Percentiles rank a stretch among this genome's conserved stretches.
phyloP scores from a whole-genome alignment of 1,140 invertebrate species.

The Zaprionus inermis region DNA sequence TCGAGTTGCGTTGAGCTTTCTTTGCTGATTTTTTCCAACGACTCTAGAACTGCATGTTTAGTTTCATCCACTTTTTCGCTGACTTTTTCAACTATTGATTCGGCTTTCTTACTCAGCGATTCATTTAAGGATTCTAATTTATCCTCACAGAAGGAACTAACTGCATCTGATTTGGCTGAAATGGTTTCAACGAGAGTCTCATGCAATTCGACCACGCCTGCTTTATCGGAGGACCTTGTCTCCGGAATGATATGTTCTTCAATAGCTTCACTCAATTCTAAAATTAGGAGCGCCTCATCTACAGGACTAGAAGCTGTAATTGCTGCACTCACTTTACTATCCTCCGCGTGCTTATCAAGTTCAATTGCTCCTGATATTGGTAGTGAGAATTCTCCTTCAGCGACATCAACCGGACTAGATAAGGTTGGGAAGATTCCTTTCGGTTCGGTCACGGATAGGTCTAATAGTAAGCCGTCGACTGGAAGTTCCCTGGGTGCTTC shows the following conservation, averaged over 20 bases:
- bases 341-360: slow-evolving; percentile 51
- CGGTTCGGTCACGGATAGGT: slow-evolving; percentile 19
- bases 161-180: slow-evolving; percentile 25
- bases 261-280: slow-evolving; percentile 22
- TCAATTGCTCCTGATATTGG: slow-evolving; percentile 1
- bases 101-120: slow-evolving; percentile 18
- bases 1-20: slow-evolving; percentile 43
- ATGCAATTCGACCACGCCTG: slow-evolving; percentile 12
- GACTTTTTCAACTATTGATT: slow-evolving; percentile 17
- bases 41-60: slow-evolving; percentile 32
- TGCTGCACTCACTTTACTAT: slow-evolving; percentile 35
- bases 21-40: slow-evolving; percentile 43
- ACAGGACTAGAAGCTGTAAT: slow-evolving; percentile 75
- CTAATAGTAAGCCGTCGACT: slow-evolving; percentile 17
- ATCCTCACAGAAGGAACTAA: slow-evolving; percentile 32
- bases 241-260: slow-evolving; percentile 49
- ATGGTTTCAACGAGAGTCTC: slow-evolving; percentile 22
- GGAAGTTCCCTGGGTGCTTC: slow-evolving; percentile 48
- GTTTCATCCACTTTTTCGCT: slow-evolving; percentile 35
- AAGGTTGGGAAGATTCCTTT: slow-evolving; percentile 58
- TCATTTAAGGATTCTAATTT: slow-evolving; percentile 33
- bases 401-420: slow-evolving; percentile 77
- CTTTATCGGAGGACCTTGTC: slow-evolving; percentile 4
- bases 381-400: slow-evolving; percentile 64
- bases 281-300: slow-evolving; percentile 54